Evolutionary conservation across 92 coral and sea anemone species (phyloP).

Genomic region (Heliopora coerulea): DNA sequence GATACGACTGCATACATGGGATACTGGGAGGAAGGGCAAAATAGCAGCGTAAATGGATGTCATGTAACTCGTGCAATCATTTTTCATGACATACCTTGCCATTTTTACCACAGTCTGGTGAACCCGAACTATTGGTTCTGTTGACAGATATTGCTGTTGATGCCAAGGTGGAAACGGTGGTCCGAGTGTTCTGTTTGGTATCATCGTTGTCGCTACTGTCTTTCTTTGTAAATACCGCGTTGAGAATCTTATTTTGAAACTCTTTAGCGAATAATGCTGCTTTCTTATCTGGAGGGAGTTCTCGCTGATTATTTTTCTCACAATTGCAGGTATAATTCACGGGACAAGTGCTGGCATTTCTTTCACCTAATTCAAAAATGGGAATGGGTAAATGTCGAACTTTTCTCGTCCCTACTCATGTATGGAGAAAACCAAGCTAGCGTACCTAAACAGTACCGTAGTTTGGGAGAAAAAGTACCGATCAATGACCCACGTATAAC

Average conservation of each 20-base stretch:
- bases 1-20: too few relatives aligned
- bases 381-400: background rate
- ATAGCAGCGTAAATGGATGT: too few relatives aligned
- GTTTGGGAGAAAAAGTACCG: too few relatives aligned
- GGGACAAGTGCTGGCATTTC: constrained; percentile 32
- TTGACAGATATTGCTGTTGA: constrained; percentile 6
- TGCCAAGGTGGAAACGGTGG: constrained; percentile 35
- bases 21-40: too few relatives aligned
- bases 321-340: constrained; percentile 77
- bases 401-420: too few relatives aligned
- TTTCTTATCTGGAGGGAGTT: constrained; percentile 67
- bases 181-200: constrained; percentile 32
- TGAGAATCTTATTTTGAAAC: constrained; percentile 75
- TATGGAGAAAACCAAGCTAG: too few relatives aligned
- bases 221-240: constrained; percentile 58
- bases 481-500: too few relatives aligned
- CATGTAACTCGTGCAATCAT: too few relatives aligned
- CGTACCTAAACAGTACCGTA: too few relatives aligned
- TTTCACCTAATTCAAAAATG: constrained; percentile 47
- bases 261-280: constrained; percentile 92
- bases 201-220: constrained; percentile 55
- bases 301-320: constrained; percentile 50
- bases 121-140: background rate
- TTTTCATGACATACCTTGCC: too few relatives aligned
- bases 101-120: background rate